phyloP scores from a whole-genome alignment of 2,113 vertebrate genomes.

The Fulmarus glacialis region DNA sequence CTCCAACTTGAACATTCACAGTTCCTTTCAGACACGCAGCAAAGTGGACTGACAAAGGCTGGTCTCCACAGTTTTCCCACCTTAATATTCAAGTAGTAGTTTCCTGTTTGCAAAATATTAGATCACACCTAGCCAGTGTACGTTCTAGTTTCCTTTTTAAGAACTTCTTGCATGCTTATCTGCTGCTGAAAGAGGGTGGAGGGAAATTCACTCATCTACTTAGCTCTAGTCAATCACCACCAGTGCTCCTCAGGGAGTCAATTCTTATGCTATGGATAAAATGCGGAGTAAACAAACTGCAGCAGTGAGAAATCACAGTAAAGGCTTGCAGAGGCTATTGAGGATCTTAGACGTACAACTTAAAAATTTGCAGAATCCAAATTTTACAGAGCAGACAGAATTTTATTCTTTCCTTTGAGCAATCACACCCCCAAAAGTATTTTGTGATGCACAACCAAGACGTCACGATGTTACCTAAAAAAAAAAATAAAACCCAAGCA shows the following conservation, averaged over 20 bases:
- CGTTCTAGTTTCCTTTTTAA: conserved; percentile 33
- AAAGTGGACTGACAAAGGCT: background rate
- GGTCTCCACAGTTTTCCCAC: background rate
- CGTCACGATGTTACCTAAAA: fast-evolving
- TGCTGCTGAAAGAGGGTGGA: background rate
- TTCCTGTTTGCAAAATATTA: background rate
- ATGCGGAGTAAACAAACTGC: background rate
- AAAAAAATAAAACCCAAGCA: no score
- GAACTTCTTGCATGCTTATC: background rate
- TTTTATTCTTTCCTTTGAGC: background rate
- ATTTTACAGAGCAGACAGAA: background rate
- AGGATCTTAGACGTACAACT: background rate
- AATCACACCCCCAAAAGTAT: background rate
- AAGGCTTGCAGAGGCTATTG: background rate
- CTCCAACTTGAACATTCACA: background rate
- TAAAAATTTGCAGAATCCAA: background rate
- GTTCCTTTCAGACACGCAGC: background rate
- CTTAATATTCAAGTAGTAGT: background rate
- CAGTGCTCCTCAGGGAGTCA: background rate
- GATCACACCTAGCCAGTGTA: conserved; percentile 12
- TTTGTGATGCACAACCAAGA: background rate
- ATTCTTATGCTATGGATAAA: background rate
- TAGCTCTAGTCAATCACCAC: background rate
- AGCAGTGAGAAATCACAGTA: background rate
- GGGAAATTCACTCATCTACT: background rate